Percentiles rank a stretch among this genome's conserved stretches.
Evolutionary conservation across 1,140 invertebrate genomes (phyloP).

Genomic region (Linepithema humile): DNA sequence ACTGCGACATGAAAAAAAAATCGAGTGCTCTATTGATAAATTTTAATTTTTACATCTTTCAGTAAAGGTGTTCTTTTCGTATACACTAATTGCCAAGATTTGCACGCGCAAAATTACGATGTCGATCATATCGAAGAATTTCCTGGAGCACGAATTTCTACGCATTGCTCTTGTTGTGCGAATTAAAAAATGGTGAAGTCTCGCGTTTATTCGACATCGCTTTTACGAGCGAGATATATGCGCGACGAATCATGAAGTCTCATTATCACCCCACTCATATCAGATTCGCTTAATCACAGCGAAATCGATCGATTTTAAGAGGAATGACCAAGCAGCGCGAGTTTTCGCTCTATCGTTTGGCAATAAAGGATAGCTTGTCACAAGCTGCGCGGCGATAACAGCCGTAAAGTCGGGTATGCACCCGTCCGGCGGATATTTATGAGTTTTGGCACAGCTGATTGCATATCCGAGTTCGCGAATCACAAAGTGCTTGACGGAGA

Average conservation of each 20-base stretch:
- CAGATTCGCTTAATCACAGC: constrained; percentile 15
- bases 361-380: constrained; percentile 16
- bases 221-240: not conserved
- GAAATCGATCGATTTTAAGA: not conserved
- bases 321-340: not conserved
- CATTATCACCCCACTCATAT: constrained; percentile 16
- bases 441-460: constrained; percentile 45
- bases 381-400: constrained; percentile 25
- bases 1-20: too few relatives aligned
- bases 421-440: constrained; percentile 35
- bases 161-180: not conserved
- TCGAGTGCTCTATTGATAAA: too few relatives aligned
- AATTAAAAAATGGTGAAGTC: not conserved
- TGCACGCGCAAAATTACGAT: too few relatives aligned
- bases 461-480: constrained; percentile 12
- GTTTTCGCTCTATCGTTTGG: not conserved
- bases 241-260: not conserved
- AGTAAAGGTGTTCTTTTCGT: too few relatives aligned
- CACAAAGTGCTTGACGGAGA: not conserved
- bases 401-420: constrained; percentile 18
- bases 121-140: not conserved
- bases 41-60: too few relatives aligned
- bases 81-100: too few relatives aligned
- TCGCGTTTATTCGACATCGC: not conserved
- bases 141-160: not conserved